Evolutionary conservation across 2,113 vertebrate genomes (phyloP), one percentile per base, ranked within the genome.

Genomic region (Tympanuchus pallidicinctus): DNA sequence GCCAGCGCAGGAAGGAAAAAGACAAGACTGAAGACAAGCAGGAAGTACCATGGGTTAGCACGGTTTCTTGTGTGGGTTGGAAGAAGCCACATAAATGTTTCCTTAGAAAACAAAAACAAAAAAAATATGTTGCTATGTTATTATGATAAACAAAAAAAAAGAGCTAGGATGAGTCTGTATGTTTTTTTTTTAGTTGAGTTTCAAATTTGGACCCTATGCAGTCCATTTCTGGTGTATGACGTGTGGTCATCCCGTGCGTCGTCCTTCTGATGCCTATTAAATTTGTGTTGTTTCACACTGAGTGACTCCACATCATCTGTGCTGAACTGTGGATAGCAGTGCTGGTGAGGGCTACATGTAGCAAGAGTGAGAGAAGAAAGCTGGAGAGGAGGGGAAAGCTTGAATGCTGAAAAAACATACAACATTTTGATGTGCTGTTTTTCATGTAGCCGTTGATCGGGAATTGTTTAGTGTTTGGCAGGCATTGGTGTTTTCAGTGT

Each of bases 401-500:
- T 75, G 72, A 30, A 65, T 34, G 28, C 40, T 82, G 94, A 63
- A 86, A 93, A 70, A 73, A 19, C 57, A 64, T 65, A 32, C 38
- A 92, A 65, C 61, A 59, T 60, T 92, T 75, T 57, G 56, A 54
- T 92, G 63, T 75, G 77, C 72, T 83, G 43, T 82, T 96, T 92
- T 94, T 89, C 84, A 11, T 88, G 84, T 76, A 61, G 86, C 87
- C 92, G 82, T 86, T 93, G 94, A 95, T 83, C 88, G 82, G 91
- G 75, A 94, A 82, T 83, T 97, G 89, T 96, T 97, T 94, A 89
- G 65, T 43, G 78, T 96, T 96, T 97, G 95, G 94, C 96, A 96
- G 95, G 75, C 16, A 1, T 77, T 96, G 69, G 3, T 91, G 90
- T 96, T 97, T 97, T 97, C 95, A 70, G 56, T 34, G 80, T 95